Percentiles rank a stretch among this genome's conserved stretches.
phyloP scores from a whole-genome alignment of 1,140 invertebrate species.

The Sycophaga agraensis region DNA sequence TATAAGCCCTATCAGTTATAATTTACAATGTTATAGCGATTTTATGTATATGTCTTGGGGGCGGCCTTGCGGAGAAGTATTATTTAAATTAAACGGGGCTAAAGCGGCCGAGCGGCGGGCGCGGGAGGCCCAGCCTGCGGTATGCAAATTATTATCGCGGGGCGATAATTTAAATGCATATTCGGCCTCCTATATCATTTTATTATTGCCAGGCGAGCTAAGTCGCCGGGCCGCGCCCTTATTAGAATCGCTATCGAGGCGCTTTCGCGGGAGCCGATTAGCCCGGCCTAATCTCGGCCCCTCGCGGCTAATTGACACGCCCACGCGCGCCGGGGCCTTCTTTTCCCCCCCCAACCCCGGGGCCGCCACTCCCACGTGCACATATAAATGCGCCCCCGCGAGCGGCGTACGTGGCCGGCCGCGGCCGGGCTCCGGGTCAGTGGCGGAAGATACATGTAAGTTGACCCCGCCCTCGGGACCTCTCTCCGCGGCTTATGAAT shows the following conservation, averaged over 20 bases:
- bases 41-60: slow-evolving; percentile 58
- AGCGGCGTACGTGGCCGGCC: neutral
- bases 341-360: no score
- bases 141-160: slow-evolving; percentile 61
- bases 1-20: slow-evolving; percentile 60
- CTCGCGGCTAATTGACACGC: neutral
- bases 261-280: slow-evolving; percentile 36
- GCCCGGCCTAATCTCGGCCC: neutral
- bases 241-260: slow-evolving; percentile 51
- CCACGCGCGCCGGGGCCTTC: neutral
- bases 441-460: slow-evolving; percentile 59
- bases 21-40: slow-evolving; percentile 61
- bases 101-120: slow-evolving; percentile 56
- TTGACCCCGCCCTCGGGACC: slow-evolving; percentile 59
- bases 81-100: slow-evolving; percentile 62
- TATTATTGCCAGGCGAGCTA: slow-evolving; percentile 59
- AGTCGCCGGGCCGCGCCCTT: slow-evolving; percentile 38
- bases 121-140: slow-evolving; percentile 36
- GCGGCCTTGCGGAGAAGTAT: slow-evolving; percentile 51
- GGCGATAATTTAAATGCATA: slow-evolving; percentile 62
- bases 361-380: no score
- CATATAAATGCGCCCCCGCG: no score
- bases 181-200: slow-evolving; percentile 61
- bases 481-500: slow-evolving; percentile 59
- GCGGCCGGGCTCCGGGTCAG: slow-evolving; percentile 47